Base-by-base conservation (phyloP, 2,113 vertebrate species). In the Heterocephalus glaber region DNA sequence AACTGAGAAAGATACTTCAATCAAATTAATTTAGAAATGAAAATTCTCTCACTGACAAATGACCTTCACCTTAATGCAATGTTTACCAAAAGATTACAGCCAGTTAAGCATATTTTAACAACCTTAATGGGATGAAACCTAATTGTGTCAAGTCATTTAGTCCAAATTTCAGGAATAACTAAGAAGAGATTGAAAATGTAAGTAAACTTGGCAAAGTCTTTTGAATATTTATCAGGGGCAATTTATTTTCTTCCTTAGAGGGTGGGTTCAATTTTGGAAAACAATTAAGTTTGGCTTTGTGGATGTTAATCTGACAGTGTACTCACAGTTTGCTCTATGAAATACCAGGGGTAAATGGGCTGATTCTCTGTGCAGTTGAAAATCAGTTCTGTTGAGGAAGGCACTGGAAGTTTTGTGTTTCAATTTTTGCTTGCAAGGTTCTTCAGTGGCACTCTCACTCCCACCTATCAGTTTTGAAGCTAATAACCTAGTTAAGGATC, bases 11-110 rank as follows among this genome's bases (percentile, higher is more conserved):
- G 2, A 58, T 66, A 26, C 41, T 49, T 52, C 72, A 5, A 77
- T 90, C 80, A 68, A 81, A 81, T 90, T 41, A 30, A 79, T 79
- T 92, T 92, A 49, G 61, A 80, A 90, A 49, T 41, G 17, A 30
- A 81, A 89, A 81, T 35, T 16, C 16, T 86, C 60, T 88, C 30
- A 22, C 19, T 84, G 44, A 61, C 65, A 56, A 22, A 41, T 56
- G 22, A 35, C 58, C 77, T 13, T 91, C 14, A 63, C n/a, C 49
- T 89, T 35, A 60, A 33, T 58, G 60, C 11, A 68, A 10, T 47
- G 10, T 16, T 91, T 24, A 63, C 35, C 6, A 24, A 49, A 58
- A 49, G 11, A 60, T 13, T 16, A 24, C 9, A 89, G 28, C 38
- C 65, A 47, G 5, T 63, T 81, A 56, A 70, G 41, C 4, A 24